phyloP scores from a whole-genome alignment of 2,797 vertebrate species.

The Dicrostonyx torquatus region DNA sequence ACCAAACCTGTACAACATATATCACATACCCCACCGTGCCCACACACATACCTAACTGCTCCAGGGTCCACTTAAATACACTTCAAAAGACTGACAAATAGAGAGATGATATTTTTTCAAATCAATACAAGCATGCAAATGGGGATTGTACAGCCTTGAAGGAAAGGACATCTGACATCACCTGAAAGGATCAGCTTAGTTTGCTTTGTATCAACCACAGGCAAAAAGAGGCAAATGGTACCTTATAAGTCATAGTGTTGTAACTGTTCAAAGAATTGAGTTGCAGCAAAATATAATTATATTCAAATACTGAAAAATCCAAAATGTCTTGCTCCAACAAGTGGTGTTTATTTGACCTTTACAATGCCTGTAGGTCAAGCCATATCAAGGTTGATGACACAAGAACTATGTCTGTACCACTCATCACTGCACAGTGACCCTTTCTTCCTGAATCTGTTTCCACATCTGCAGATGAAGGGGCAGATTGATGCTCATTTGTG shows the following conservation, averaged over 20 bases:
- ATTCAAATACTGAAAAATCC: neutral
- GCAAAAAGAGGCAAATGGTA: neutral
- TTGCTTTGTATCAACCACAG: neutral
- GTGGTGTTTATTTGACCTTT: neutral
- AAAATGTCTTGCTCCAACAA: neutral
- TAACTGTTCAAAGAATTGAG: conserved; percentile 21
- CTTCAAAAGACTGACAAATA: neutral
- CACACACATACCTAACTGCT: neutral
- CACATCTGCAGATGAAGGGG: neutral
- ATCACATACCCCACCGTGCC: neutral
- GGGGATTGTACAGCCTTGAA: neutral
- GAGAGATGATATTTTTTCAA: neutral
- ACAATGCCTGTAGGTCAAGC: neutral
- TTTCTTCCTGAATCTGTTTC: neutral
- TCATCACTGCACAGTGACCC: neutral
- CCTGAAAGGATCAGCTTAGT: neutral
- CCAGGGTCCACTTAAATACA: neutral
- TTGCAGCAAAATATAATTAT: neutral
- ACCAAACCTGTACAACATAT: neutral
- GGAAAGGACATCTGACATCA: neutral
- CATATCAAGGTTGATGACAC: neutral
- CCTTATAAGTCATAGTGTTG: neutral
- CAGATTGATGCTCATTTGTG: neutral
- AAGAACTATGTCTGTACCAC: neutral
- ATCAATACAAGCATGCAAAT: neutral